A percentile compares a stretch with the other conserved stretches of the same genome.
Evolutionary conservation across 2,797 vertebrate species (phyloP).

Genomic region (Pteronotus mesoamericanus): DNA sequence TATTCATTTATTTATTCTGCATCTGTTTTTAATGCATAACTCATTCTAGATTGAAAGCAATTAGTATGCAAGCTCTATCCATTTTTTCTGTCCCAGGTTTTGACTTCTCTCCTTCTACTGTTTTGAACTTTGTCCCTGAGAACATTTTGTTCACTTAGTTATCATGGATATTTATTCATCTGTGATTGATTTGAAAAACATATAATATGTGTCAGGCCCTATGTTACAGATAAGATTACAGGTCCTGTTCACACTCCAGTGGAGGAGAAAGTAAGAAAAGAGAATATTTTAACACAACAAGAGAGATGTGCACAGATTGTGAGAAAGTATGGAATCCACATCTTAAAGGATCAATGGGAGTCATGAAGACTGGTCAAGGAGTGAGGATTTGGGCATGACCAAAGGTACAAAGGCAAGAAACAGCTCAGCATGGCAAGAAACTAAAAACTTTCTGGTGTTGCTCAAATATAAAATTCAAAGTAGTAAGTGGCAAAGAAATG

Average conservation of each 20-base stretch:
- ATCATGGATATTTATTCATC: neutral
- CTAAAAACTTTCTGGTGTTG: neutral
- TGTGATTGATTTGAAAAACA: neutral
- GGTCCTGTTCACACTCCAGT: neutral
- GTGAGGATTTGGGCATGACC: neutral
- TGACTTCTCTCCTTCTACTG: neutral
- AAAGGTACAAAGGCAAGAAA: neutral
- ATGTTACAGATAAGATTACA: neutral
- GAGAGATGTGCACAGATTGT: neutral
- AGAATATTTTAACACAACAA: neutral
- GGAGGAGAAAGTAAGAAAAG: neutral
- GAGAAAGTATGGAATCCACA: neutral
- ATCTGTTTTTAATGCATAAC: neutral
- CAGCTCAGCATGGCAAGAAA: neutral
- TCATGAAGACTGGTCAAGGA: neutral
- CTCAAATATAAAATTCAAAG: neutral
- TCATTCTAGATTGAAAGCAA: neutral
- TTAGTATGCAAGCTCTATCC: neutral
- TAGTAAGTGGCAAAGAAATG: neutral
- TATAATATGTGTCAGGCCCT: neutral
- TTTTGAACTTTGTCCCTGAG: neutral
- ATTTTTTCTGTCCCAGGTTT: neutral
- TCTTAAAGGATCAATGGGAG: neutral
- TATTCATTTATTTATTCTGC: neutral
- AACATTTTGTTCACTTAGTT: neutral